Percentiles rank a stretch among this genome's conserved stretches.
Conservation (phyloP, 2,888 invertebrate species). For the Entomobrya proxima region DNA sequence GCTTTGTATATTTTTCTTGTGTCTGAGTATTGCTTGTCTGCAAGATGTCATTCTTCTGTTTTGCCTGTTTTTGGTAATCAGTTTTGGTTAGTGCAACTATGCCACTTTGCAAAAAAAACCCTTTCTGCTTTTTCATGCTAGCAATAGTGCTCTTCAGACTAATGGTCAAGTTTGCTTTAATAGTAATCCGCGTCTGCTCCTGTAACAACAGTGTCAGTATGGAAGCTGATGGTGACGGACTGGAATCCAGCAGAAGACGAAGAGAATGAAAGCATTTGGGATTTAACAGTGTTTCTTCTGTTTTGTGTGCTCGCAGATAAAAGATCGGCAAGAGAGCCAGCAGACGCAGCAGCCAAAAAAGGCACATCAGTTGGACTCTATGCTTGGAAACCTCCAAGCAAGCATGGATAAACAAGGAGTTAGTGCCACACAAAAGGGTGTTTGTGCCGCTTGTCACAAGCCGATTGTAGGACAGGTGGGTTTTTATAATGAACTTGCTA, state of each 20-base stretch:
- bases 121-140: background rate
- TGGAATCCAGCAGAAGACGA: constrained; percentile 12
- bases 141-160: background rate
- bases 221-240: background rate
- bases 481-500: too few relatives aligned
- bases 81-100: background rate
- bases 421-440: constrained; percentile 98
- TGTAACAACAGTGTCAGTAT: background rate
- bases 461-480: constrained; percentile 96
- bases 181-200: background rate
- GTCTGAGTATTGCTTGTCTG: background rate
- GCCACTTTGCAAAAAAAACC: background rate
- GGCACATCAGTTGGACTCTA: constrained; percentile 87
- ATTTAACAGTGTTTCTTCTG: constrained; percentile 36
- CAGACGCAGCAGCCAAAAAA: constrained; percentile 77
- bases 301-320: constrained; percentile 70
- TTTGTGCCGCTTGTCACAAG: constrained; percentile 99
- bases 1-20: background rate
- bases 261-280: background rate
- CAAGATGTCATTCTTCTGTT: constrained; percentile 29
- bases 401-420: constrained; percentile 99
- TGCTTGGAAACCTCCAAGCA: constrained; percentile 95
- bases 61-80: constrained; percentile 57
- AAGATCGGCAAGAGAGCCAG: constrained; percentile 74
- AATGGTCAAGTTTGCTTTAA: background rate